Conservation (phyloP, 2,797 vertebrate species). For the Muscicapa striata region DNA sequence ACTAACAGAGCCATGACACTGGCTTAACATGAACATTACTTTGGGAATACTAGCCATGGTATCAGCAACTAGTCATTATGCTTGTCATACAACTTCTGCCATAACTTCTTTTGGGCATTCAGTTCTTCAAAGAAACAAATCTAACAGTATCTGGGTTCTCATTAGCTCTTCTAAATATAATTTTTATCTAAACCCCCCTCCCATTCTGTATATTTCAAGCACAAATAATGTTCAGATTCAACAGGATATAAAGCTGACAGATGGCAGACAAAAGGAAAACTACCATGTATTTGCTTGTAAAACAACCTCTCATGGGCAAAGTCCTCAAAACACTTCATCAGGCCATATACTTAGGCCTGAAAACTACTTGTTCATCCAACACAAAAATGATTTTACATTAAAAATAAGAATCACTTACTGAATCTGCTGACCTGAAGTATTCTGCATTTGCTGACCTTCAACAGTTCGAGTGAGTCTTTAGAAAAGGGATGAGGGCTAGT, state of each 20-base stretch:
- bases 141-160: background rate
- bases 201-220: background rate
- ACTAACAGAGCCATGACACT: background rate
- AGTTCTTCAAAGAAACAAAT: background rate
- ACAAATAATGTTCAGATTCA: background rate
- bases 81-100: background rate
- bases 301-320: background rate
- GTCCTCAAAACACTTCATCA: background rate
- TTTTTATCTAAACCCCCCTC: background rate
- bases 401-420: background rate
- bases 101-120: background rate
- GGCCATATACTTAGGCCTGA: background rate
- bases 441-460: background rate
- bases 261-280: constrained; percentile 11
- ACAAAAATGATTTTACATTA: background rate
- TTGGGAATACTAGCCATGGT: background rate
- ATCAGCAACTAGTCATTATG: background rate
- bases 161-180: background rate
- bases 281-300: background rate
- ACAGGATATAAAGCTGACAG: background rate
- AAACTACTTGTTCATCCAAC: background rate
- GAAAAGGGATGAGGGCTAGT: background rate
- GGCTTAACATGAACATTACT: background rate
- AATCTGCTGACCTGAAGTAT: background rate
- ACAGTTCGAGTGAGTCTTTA: background rate